Evolutionary conservation across 2,113 vertebrate genomes (phyloP).

Genomic region (Platanista minor): DNA sequence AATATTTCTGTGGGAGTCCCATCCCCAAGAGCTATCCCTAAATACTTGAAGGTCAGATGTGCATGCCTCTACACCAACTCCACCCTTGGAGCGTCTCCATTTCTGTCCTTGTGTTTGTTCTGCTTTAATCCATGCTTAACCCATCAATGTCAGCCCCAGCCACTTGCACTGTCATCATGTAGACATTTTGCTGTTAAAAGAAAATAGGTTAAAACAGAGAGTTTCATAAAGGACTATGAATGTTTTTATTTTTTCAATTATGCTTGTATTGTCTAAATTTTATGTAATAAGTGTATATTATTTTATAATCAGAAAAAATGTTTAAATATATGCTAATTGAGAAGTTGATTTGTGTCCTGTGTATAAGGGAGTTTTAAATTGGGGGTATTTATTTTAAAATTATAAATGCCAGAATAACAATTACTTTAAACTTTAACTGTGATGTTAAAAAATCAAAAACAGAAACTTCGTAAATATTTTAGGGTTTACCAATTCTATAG

Average conservation of each 20-base stretch:
- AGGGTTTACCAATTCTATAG: neutral
- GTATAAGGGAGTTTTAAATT: neutral
- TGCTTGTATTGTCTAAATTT: neutral
- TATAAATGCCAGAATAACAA: neutral
- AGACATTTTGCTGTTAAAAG: neutral
- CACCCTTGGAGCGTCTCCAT: neutral
- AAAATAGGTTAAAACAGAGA: neutral
- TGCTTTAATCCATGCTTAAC: neutral
- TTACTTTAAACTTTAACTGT: neutral
- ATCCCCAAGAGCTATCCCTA: neutral
- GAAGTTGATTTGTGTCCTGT: neutral
- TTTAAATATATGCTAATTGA: neutral
- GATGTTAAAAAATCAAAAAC: neutral
- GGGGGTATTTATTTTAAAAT: neutral
- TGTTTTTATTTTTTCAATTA: neutral
- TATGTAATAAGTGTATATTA: neutral
- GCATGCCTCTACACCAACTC: rapidly evolving
- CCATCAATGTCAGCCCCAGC: neutral
- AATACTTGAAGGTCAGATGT: neutral
- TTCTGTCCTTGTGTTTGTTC: neutral
- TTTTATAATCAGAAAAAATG: neutral
- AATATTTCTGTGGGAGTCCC: neutral
- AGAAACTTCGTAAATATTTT: neutral
- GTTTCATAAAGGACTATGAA: neutral
- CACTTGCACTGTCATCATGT: neutral